Base-by-base conservation (phyloP, 2,797 vertebrate genomes). In the Premnoplex brunnescens region DNA sequence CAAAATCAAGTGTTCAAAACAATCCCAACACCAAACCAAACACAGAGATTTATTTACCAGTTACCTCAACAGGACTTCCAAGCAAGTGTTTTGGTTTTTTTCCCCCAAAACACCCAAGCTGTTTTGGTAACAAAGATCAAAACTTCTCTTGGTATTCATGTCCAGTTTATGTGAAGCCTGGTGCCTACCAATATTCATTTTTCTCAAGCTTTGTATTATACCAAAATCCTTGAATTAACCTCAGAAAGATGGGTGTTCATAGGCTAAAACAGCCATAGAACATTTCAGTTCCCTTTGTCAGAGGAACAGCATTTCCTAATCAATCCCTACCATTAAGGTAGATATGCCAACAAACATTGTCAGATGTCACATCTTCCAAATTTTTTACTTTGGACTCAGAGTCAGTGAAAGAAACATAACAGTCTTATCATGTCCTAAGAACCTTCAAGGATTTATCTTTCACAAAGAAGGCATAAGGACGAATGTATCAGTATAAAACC, bases 11-110 rank as follows among this genome's bases (percentile, higher is more conserved):
- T 78, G 49, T 66, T 93, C 59, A 86, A 79, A 92, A 75, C 23
- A 85, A 59, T 55, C 59, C 54, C 79, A 89, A 75, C 34, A 94
- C 82, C 54, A 95, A 86, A 91, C 16, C 58, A 89, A 95, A 94
- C 49, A 85, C 3, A 10, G 37, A 93, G 11, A 76, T 94, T 94
- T 67, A 39, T 74, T 90, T 88, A 80, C 52, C 8, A 3, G n/a
- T 88, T 90, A 32, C 64, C 41, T 93, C 63, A 72, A 75, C 1
- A 54, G 14, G 23, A 79, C 67, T 92, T 94, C 78, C 60, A 90
- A 93, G 76, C 9, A 62, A 81, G 48, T 6, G 14, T 11, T 76
- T 48, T 88, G 49, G 12, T 24, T 13, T 8, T 2, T 28, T 36
- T 13, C 6, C 2, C 18, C 24, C 8, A 13, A 73, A 78, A n/a